Percentiles rank a stretch among this genome's conserved stretches.
phyloP scores from a whole-genome alignment of 2,797 vertebrate genomes.

The Sebastes alutus region DNA sequence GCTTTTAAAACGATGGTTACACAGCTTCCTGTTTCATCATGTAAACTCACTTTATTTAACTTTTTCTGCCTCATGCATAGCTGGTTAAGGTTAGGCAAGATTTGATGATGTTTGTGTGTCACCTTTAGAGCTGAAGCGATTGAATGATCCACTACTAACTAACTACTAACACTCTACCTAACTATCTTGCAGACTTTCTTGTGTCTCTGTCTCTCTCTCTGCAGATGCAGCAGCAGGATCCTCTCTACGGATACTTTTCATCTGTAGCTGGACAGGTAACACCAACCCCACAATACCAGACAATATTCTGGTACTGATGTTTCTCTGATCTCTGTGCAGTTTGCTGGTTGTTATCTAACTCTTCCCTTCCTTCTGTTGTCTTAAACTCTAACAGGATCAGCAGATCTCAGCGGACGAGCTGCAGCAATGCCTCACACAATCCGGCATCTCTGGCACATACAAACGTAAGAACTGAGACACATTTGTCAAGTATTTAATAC shows the following conservation, averaged over 20 bases:
- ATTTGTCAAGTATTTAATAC: not conserved
- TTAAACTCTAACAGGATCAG: conserved; percentile 84
- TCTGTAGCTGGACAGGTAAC: conserved; percentile 93
- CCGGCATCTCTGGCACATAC: conserved; percentile 91
- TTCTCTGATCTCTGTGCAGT: not conserved
- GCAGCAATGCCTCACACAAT: conserved; percentile 93
- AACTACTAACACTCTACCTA: not conserved
- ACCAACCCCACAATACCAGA: not conserved
- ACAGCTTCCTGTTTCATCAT: not conserved
- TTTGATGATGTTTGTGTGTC: not conserved
- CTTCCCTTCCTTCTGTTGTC: not conserved
- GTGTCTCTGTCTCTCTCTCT: conserved; percentile 59
- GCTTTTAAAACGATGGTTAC: not conserved
- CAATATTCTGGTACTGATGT: not conserved
- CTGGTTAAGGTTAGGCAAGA: too few species aligned
- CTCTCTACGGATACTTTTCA: conserved; percentile 91
- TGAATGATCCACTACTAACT: not conserved
- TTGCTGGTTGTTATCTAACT: not conserved
- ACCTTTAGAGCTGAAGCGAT: not conserved
- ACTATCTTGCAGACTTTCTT: not conserved
- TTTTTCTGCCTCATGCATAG: not conserved
- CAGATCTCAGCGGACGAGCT: conserved; percentile 95
- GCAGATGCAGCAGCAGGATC: conserved; percentile 91
- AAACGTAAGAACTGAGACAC: conserved; percentile 85
- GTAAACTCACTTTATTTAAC: not conserved